These are phyloP conservation scores for Mustela erminea DNA, from an alignment of 2,797 vertebrate species.

Conservation along the genomic window DNA sequence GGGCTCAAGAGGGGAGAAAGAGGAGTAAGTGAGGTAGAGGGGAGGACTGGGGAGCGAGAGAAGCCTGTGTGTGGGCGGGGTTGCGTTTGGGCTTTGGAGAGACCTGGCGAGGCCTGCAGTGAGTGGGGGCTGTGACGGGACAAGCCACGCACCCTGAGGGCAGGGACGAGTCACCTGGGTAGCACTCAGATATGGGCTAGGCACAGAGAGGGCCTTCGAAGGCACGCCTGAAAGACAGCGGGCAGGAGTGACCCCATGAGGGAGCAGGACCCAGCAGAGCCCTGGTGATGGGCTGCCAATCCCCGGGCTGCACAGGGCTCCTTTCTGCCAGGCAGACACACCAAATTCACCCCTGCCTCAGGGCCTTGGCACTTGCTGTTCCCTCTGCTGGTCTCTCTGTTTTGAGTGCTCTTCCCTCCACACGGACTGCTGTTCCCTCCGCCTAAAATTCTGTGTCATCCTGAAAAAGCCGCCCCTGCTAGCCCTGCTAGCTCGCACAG, in stretches of 20 bases:
- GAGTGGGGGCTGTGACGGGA: not conserved
- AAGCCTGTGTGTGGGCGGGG: not conserved
- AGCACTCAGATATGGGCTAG: not conserved
- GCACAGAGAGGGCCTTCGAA: not conserved
- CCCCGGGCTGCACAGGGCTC: not conserved
- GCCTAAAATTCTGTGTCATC: not conserved
- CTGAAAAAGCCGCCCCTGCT: not conserved
- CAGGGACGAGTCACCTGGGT: not conserved
- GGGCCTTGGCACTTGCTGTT: not conserved
- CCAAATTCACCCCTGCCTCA: not conserved
- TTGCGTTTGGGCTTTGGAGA: not conserved
- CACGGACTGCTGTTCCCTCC: not conserved
- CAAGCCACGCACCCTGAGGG: not conserved
- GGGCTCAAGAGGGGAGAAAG: not conserved
- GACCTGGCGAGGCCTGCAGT: not conserved
- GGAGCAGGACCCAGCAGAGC: not conserved
- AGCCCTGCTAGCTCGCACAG: not conserved
- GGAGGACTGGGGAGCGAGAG: not conserved
- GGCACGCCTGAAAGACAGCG: not conserved
- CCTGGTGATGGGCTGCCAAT: rapidly evolving
- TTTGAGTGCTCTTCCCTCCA: not conserved
- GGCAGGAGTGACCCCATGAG: not conserved
- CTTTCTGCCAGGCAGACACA: not conserved
- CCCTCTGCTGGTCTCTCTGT: not conserved
- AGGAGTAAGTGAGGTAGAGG: not conserved